Evolutionary conservation across 2,113 vertebrate genomes (phyloP).

Genomic region (Psettodes erumei): DNA sequence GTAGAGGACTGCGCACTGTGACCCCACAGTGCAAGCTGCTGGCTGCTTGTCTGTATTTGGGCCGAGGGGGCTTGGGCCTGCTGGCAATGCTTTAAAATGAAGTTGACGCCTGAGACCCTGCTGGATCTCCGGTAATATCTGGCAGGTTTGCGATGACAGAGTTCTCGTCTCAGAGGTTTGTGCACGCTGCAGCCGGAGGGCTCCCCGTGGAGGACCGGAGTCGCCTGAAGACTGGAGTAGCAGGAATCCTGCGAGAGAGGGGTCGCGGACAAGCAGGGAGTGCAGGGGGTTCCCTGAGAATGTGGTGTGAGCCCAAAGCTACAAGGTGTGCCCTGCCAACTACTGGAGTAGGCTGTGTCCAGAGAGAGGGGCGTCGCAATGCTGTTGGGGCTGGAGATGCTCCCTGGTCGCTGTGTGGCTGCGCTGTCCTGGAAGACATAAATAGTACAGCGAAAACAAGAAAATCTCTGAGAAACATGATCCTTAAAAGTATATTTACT

Average conservation of each 20-base stretch:
- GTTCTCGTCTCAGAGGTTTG: slow-evolving; percentile 56
- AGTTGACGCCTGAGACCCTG: slow-evolving; percentile 80
- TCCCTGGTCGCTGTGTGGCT: slow-evolving; percentile 77
- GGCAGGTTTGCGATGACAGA: slow-evolving; percentile 41
- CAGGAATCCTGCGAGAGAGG: slow-evolving; percentile 91
- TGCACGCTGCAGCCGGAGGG: slow-evolving; percentile 56
- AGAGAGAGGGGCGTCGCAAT: slow-evolving; percentile 92
- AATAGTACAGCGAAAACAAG: background rate
- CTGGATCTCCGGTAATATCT: slow-evolving; percentile 67
- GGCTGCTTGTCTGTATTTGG: slow-evolving; percentile 69
- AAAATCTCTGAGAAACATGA: background rate
- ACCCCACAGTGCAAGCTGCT: slow-evolving; percentile 84
- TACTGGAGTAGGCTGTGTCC: slow-evolving; percentile 97
- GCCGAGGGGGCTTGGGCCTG: slow-evolving; percentile 1
- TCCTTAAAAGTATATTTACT: background rate
- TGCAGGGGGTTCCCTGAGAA: slow-evolving; percentile 91
- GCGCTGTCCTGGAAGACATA: slow-evolving; percentile 67
- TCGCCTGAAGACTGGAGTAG: slow-evolving; percentile 93
- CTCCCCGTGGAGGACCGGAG: slow-evolving; percentile 87
- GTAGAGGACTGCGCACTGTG: slow-evolving; percentile 76
- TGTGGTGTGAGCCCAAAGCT: slow-evolving; percentile 91
- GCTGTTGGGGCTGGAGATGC: slow-evolving; percentile 88
- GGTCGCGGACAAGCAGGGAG: slow-evolving; percentile 87
- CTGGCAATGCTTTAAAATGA: slow-evolving; percentile 82
- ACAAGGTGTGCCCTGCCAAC: slow-evolving; percentile 94